Base-by-base conservation (phyloP, 2,888 invertebrate genomes). In the Stratiomys singularior region DNA sequence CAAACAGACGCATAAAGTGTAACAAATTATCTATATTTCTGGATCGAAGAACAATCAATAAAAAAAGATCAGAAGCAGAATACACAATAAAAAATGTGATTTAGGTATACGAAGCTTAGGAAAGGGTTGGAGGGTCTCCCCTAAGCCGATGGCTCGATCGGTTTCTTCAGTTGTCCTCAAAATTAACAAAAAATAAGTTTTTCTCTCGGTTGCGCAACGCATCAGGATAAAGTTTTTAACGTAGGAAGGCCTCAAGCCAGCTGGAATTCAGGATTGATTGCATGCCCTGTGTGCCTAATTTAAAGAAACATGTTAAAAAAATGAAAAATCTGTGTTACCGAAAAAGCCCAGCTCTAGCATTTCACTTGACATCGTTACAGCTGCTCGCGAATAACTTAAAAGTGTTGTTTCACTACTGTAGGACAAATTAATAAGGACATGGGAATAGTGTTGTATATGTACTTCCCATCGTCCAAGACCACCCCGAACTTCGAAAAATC, bases 191-290 rank as follows among this genome's bases (percentile, higher is more conserved):
- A 1, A 18, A 60, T 21, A 15, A 25, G 60, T n/a, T 60, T 23
- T 21, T 60, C 60, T 13, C n/a, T 60, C 60, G 25, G 18, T 60
- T 60, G 60, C 60, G 60, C 60, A 60, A 60, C 60, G 25, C 23
- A 60, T 60, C 25, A 60, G 3, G 23, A 60, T 60, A 60, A 60
- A 60, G 18, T 60, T 60, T 60, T 60, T 60, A 60, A 25, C 5
- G 60, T 11, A 60, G 7, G 60, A 25, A 15, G 52, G 52, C 21
- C 23, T 21, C 13, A 11, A 21, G 7, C 23, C 21, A 60, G 21
- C 60, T 23, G 60, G 18, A 60, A 60, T 25, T 1, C 60, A 25
- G 25, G 25, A 25, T 15, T 23, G 60, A 60, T 21, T 60, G 60
- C 60, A 25, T 60, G 60, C 60, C 18, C 60, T 15, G 56, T 56